These are phyloP conservation scores for Nesogale talazaci DNA, from an alignment of 2,113 vertebrate genomes.

Conservation along the genomic window DNA sequence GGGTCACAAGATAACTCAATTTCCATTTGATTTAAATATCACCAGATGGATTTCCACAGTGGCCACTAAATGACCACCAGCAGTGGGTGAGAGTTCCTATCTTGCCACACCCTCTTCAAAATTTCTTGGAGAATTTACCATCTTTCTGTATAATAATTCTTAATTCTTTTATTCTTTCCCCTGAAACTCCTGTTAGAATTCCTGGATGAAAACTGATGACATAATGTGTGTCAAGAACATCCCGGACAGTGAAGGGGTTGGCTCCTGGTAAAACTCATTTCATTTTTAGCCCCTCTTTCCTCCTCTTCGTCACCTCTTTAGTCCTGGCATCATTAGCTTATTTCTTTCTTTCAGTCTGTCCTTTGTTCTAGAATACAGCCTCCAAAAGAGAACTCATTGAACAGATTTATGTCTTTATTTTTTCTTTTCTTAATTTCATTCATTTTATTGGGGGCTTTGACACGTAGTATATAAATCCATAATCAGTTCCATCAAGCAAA, in stretches of 20 bases:
- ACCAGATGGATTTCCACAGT: no score
- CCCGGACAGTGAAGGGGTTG: conserved; percentile 68
- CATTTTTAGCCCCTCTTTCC: neutral
- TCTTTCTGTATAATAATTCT: neutral
- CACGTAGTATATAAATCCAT: no score
- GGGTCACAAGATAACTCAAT: no score
- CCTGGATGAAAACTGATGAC: conserved; percentile 76
- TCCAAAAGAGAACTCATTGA: neutral
- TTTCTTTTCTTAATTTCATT: no score
- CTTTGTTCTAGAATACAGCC: conserved; percentile 35
- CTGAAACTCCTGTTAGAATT: conserved; percentile 58
- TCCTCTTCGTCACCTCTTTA: neutral
- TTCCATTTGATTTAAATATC: no score
- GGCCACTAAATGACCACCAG: no score
- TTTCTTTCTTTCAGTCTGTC: neutral
- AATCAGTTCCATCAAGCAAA: no score
- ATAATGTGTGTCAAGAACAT: conserved; percentile 77
- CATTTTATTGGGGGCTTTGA: no score
- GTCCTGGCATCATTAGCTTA: neutral
- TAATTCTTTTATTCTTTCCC: neutral
- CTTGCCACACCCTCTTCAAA: no score
- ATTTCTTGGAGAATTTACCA: neutral
- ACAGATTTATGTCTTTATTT: neutral
- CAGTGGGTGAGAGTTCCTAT: no score
- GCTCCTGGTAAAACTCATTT: conserved; percentile 65